Evolutionary conservation across 2,888 invertebrate genomes (phyloP).

Genomic region (Eupithecia insigniata): DNA sequence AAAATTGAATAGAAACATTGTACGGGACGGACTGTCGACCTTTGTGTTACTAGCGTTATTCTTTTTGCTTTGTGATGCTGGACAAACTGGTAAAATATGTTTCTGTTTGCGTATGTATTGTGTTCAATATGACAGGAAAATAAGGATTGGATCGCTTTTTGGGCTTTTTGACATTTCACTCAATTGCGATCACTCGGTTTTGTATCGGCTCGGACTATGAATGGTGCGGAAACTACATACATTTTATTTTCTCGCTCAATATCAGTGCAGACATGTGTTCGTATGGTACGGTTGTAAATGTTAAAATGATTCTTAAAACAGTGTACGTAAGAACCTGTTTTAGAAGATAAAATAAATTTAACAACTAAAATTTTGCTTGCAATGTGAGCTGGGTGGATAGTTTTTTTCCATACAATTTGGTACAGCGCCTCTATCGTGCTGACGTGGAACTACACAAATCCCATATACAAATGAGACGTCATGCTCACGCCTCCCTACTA

Average conservation of each 20-base stretch:
- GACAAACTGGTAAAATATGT: conserved; percentile 31
- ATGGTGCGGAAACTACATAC: neutral
- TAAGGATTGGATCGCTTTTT: conserved; percentile 2
- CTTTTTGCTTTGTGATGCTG: conserved; percentile 43
- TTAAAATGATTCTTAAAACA: neutral
- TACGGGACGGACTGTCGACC: conserved; percentile 57
- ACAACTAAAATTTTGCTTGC: neutral
- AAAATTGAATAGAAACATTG: conserved; percentile 71
- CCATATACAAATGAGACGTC: too few relatives aligned
- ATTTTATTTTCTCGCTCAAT: neutral
- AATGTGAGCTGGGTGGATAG: too few relatives aligned
- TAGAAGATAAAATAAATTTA: too few relatives aligned
- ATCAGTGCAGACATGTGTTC: neutral
- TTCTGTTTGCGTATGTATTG: conserved; percentile 15
- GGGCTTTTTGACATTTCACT: neutral
- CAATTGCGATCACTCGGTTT: neutral
- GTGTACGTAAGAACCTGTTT: neutral
- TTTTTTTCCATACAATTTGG: too few relatives aligned
- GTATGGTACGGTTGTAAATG: neutral
- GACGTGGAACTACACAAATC: too few relatives aligned
- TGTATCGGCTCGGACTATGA: neutral
- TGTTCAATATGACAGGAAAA: conserved; percentile 5
- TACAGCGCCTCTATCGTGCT: too few relatives aligned
- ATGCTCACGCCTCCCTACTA: too few relatives aligned
- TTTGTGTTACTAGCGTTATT: conserved; percentile 57